These are phyloP conservation scores for Ceratina australensis DNA, from an alignment of 1,140 invertebrate genomes.

Conservation along the genomic window DNA sequence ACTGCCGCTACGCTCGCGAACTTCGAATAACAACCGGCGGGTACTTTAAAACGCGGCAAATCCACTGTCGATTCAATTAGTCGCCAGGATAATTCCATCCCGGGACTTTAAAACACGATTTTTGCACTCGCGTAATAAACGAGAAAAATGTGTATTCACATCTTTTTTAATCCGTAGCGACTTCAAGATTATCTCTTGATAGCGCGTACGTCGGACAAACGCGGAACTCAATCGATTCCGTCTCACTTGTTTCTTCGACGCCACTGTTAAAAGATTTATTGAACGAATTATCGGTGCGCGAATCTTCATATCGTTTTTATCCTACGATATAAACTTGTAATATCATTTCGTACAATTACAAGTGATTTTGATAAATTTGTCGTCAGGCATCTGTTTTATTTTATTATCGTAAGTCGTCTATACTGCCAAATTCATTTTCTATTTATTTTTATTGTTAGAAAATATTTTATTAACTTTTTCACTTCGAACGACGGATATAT, in stretches of 20 bases:
- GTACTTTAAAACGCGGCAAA: not conserved
- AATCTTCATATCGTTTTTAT: slow-evolving; percentile 1
- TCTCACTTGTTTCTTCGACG: slow-evolving; percentile 23
- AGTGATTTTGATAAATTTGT: too few relatives aligned
- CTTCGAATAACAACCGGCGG: not conserved
- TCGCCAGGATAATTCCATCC: not conserved
- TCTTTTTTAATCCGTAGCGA: slow-evolving; percentile 6
- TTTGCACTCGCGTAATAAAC: not conserved
- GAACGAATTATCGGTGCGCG: slow-evolving; percentile 11
- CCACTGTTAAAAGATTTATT: slow-evolving; percentile 11
- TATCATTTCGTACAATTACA: too few relatives aligned
- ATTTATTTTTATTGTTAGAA: too few relatives aligned
- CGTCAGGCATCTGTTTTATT: too few relatives aligned
- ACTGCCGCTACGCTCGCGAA: not conserved
- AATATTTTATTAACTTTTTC: too few relatives aligned
- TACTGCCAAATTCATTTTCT: too few relatives aligned
- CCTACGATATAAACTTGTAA: too few relatives aligned
- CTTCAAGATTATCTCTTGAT: slow-evolving; percentile 41
- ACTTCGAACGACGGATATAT: too few relatives aligned
- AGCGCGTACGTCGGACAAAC: not conserved
- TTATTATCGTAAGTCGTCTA: too few relatives aligned
- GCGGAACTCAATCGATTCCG: slow-evolving; percentile 22
- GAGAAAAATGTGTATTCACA: slow-evolving; percentile 19
- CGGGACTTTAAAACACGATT: not conserved
- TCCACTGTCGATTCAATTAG: slow-evolving; percentile 17